Evolutionary conservation across 1,140 invertebrate species (phyloP).

Genomic region (Uloborus diversus): DNA sequence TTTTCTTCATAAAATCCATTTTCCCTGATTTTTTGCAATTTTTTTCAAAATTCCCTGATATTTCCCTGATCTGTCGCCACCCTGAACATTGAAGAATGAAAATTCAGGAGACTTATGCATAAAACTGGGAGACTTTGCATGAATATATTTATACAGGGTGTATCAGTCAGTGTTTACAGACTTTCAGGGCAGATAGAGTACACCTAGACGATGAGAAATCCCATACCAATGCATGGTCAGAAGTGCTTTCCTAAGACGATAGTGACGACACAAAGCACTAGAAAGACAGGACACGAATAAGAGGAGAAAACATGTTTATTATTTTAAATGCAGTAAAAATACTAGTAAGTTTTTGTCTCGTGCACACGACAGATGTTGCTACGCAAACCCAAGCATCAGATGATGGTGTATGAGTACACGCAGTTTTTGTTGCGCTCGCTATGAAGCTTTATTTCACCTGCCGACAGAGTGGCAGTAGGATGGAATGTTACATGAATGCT

Average conservation of each 20-base stretch:
- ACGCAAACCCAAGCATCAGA: neutral
- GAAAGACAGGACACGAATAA: neutral
- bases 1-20: too few species aligned
- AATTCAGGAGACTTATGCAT: too few species aligned
- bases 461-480: constrained; percentile 4
- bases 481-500: neutral
- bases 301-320: neutral
- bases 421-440: neutral
- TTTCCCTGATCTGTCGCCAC: too few species aligned
- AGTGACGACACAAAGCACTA: neutral
- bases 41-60: too few species aligned
- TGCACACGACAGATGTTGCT: neutral
- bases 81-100: too few species aligned
- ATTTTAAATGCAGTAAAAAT: neutral
- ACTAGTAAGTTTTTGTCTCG: neutral
- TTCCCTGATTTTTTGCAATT: too few species aligned
- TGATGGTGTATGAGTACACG: neutral
- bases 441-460: neutral
- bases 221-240: neutral
- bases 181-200: neutral
- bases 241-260: neutral
- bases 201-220: neutral
- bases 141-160: too few species aligned
- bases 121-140: too few species aligned
- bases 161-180: neutral